Base-by-base conservation (phyloP, 1,140 invertebrate species). In the Drosophila tani region DNA sequence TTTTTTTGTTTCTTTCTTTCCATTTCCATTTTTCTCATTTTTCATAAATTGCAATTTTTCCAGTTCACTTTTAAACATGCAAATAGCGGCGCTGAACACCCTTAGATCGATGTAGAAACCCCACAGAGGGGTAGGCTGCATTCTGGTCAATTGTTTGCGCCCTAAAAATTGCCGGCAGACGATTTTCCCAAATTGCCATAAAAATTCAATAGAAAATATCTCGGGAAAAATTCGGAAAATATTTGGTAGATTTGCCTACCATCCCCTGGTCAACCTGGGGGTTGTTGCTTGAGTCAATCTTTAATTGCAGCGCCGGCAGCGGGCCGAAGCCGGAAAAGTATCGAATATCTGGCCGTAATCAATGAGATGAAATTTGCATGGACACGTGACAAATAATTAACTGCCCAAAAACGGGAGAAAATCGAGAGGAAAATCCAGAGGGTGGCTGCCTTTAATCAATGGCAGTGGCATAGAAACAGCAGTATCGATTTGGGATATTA, bases 341-440 rank as follows among this genome's bases (percentile, higher is more conserved):
- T 87, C 84, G 56, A 67, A 88, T 87, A 50, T 90, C 84, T 76
- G 46, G 51, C 47, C 62, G 77, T 84, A 84, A 88, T 91, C 84
- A 91, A 87, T 79, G 81, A 75, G 71, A 75, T 58, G 66, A 88
- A 91, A 91, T 91, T 91, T 91, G 87, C 87, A 91, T 91, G 87
- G 88, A 85, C 88, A 91, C 88, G 88, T 91, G 88, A 91, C 88
- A 91, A 91, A 91, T 91, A 91, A 91, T 91, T 91, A 91, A 76
- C 67, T 71, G 65, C 50, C 58, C 51, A n/a, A 56, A 75, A 76
- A 73, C n/a, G 53, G 38, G 53, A 35, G 45, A 21, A 27, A 40
- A 27, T 15, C 43, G 32, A 2, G 5, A 15, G 14, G 27, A 7
- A 11, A 19, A 11, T 17, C n/a, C 47, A 14, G 32, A 58, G 77